Evolutionary conservation across 2,888 invertebrate genomes (phyloP).

Genomic region (Ptychoptera albimana): DNA sequence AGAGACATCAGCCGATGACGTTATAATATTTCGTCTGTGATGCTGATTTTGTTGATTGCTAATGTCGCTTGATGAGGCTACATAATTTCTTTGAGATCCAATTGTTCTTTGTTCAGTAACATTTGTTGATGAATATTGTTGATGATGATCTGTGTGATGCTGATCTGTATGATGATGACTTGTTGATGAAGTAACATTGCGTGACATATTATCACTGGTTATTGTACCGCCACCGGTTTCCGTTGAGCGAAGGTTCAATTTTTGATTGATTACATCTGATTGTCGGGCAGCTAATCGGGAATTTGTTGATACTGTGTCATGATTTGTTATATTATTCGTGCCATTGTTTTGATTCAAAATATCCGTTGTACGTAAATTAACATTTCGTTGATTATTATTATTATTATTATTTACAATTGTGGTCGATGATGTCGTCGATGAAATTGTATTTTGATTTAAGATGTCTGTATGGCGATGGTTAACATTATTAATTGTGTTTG

Average conservation of each 20-base stretch:
- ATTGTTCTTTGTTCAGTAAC: conserved; percentile 6
- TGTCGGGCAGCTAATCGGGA: background rate
- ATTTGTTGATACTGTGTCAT: background rate
- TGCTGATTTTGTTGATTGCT: conserved; percentile 26
- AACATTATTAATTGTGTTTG: background rate
- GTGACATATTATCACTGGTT: background rate
- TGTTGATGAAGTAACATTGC: background rate
- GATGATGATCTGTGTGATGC: conserved; percentile 8
- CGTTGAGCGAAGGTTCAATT: conserved; percentile 3
- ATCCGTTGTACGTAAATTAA: conserved; percentile 2
- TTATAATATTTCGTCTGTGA: conserved; percentile 58
- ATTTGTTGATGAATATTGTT: conserved; percentile 8
- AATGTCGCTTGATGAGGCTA: conserved; percentile 9
- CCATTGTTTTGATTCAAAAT: conserved; percentile 4
- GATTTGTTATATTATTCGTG: background rate
- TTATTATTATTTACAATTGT: background rate
- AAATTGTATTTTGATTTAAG: background rate
- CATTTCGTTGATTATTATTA: background rate
- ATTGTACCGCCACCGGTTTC: background rate
- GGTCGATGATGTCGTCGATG: no score
- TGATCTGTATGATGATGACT: background rate
- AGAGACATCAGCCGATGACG: conserved; percentile 54
- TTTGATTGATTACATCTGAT: conserved; percentile 6
- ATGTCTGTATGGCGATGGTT: background rate
- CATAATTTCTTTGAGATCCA: conserved; percentile 10